These are phyloP conservation scores for Tadarida brasiliensis DNA, from an alignment of 2,797 vertebrate species.

Conservation along the genomic window DNA sequence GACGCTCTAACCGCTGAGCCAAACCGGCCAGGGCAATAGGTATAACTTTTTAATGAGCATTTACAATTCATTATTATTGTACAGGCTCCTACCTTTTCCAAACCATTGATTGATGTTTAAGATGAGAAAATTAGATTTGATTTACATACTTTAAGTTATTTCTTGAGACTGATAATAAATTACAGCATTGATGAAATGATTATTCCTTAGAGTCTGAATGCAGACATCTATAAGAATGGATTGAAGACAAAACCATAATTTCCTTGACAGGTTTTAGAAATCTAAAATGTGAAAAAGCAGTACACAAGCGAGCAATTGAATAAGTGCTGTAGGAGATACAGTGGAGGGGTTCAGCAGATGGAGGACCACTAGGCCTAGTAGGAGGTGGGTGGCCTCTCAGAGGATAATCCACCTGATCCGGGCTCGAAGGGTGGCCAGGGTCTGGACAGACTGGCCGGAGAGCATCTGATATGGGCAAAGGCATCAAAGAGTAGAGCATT, in stretches of 20 bases:
- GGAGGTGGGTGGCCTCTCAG: rapidly evolving
- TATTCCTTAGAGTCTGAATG: constrained; percentile 58
- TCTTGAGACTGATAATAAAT: constrained; percentile 66
- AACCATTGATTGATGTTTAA: constrained; percentile 66
- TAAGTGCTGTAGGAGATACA: not conserved
- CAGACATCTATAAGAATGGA: constrained; percentile 37
- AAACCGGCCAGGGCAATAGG: no score
- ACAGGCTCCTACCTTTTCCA: not conserved
- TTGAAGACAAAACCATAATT: constrained; percentile 26
- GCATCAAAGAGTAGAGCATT: not conserved
- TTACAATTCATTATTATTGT: constrained; percentile 11
- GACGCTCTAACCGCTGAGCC: no score
- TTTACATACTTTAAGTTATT: constrained; percentile 60
- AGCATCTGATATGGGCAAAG: not conserved
- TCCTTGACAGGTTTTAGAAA: constrained; percentile 51
- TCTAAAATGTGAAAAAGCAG: not conserved
- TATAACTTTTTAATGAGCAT: not conserved
- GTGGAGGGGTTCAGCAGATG: not conserved
- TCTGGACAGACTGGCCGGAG: not conserved
- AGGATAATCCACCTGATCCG: not conserved
- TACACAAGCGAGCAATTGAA: not conserved
- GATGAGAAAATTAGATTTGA: constrained; percentile 72
- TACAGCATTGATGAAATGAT: constrained; percentile 62
- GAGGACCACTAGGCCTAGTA: not conserved
- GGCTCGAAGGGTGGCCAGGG: not conserved